Evolutionary conservation across 2,113 vertebrate species (phyloP), one percentile per base, ranked within the genome.

Genomic region (Percopsis transmontana): DNA sequence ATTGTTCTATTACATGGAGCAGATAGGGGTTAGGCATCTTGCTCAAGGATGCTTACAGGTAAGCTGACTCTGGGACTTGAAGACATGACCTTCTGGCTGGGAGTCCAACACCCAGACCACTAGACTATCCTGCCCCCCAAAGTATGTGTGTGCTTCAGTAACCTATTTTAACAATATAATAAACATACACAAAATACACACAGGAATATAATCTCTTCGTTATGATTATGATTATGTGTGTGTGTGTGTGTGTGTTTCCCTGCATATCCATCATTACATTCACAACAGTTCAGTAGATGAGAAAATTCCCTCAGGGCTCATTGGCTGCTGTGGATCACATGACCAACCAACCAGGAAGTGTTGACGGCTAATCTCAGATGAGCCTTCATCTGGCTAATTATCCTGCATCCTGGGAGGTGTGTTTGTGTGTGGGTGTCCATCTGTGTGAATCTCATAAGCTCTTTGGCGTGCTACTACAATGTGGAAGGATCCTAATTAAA

Each of bases 331-430:
- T 55, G 72, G 69, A 72, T 50, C 76, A 79, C 76, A 81, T 67
- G 71, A 80, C 54, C 48, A 74, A 64, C 56, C 73, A 80, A 70
- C 62, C 75, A 71, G 77, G 62, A 73, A 71, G 70, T 61, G 69
- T 63, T 72, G 74, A 85, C 74, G 71, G 62, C 74, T 80, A 68
- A 80, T 88, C 70, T 56, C 54, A 69, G 3, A 14, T n/a, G 2
- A 11, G 21, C 68, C 71, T 68, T 83, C 67, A 70, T 82, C 62
- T 68, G 53, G 61, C 47, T 76, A 82, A 82, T 82, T 83, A 70
- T 60, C 24, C 71, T 44, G 18, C 21, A 55, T 57, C 10, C 33
- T 68, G n/a, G n/a, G 11, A 10, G n/a, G n/a, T 19, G 50, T 21
- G 50, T 52, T 5, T 20, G 50, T 52, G 19, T 52, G 3, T 45